These are phyloP conservation scores for Sphaerodactylus townsendi DNA, from an alignment of 2,113 vertebrate genomes.

Conservation along the genomic window DNA sequence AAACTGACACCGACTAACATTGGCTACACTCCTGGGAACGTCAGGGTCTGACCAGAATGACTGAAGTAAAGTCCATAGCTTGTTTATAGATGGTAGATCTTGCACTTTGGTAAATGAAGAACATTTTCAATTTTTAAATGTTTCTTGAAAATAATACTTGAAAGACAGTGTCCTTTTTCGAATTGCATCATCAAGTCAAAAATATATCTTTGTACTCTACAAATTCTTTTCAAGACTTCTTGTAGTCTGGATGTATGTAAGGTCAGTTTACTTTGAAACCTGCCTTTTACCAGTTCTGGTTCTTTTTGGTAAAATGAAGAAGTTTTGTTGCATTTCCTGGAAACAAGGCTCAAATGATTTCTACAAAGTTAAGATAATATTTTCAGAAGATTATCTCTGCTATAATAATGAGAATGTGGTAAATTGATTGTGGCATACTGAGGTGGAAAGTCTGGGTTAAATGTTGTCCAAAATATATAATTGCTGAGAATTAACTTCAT, in stretches of 20 bases:
- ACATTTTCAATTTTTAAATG: background rate
- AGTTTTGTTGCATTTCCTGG: background rate
- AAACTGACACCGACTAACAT: too few relatives aligned
- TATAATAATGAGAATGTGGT: background rate
- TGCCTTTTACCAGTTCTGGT: background rate
- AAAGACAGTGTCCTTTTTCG: background rate
- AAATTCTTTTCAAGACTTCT: background rate
- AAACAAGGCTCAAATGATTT: background rate
- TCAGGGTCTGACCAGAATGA: background rate
- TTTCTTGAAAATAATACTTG: conserved; percentile 8
- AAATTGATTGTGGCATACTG: background rate
- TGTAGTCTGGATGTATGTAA: background rate
- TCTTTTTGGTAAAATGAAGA: background rate
- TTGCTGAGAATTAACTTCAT: too few relatives aligned
- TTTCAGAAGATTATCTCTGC: too few relatives aligned
- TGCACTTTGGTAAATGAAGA: background rate
- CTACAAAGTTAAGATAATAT: background rate
- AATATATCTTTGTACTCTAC: background rate
- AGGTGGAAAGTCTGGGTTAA: background rate
- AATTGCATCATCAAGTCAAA: background rate
- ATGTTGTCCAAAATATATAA: too few relatives aligned
- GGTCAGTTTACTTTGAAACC: background rate
- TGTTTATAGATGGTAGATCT: background rate
- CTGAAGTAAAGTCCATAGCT: background rate
- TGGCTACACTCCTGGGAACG: too few relatives aligned